These are phyloP conservation scores for Siderastrea siderea DNA, from an alignment of 92 coral and sea anemone genomes.

Conservation along the genomic window DNA sequence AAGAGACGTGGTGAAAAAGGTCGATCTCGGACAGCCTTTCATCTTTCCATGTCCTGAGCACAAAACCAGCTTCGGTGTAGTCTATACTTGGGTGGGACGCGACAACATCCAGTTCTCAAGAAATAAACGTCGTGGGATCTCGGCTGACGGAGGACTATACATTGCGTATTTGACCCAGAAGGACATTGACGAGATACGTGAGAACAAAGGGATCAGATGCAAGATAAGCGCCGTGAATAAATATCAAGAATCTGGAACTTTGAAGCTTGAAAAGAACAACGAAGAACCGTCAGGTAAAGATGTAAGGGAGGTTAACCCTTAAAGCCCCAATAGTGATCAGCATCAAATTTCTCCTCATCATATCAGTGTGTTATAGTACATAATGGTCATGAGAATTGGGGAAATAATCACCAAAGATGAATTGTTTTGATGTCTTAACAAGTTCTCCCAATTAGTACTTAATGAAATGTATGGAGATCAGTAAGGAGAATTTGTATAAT, in stretches of 20 bases:
- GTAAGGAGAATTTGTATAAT: no score
- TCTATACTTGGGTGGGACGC: conserved; percentile 4
- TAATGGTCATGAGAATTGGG: no score
- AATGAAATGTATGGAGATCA: no score
- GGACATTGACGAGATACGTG: conserved; percentile 20
- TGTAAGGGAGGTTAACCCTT: no score
- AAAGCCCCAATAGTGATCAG: no score
- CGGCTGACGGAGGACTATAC: conserved; percentile 8
- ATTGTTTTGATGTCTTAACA: no score
- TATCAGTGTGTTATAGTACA: no score
- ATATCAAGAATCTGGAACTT: conserved; percentile 1
- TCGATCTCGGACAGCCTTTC: conserved; percentile 35
- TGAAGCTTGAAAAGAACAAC: conserved; percentile 16
- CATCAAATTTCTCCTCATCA: no score
- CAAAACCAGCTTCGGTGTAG: not conserved
- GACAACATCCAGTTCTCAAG: not conserved
- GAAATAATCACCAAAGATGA: no score
- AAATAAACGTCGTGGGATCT: conserved; percentile 13
- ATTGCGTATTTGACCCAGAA: conserved; percentile 4
- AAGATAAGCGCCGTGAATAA: conserved; percentile 7
- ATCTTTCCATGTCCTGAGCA: conserved; percentile 27
- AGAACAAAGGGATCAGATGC: not conserved
- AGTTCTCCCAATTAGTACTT: no score
- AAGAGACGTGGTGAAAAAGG: not conserved
- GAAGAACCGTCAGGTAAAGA: conserved; percentile 13